Percentiles rank a stretch among this genome's conserved stretches.
These are phyloP conservation scores for Drosophila orena DNA, from an alignment of 1,140 invertebrate species.

Conservation along the genomic window DNA sequence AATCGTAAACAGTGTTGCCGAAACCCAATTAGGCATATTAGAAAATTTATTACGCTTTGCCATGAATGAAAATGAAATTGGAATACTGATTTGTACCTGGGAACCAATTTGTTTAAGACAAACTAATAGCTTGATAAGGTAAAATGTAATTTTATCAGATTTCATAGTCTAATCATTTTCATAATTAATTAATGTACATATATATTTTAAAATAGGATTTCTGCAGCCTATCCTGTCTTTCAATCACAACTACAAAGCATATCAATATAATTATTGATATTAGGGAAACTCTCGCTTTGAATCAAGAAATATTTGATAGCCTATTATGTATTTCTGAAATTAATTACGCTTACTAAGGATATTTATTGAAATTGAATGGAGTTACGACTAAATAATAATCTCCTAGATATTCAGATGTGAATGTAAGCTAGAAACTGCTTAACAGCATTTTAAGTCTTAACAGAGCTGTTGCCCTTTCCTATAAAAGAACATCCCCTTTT, in stretches of 20 bases:
- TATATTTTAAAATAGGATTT: neutral
- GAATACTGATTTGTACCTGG: slow-evolving; percentile 7
- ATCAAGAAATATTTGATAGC: too few species aligned
- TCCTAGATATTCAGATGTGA: neutral
- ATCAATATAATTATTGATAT: slow-evolving; percentile 6
- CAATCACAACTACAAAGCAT: neutral
- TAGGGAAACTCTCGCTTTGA: neutral
- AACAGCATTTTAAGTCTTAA: neutral
- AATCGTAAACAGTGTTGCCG: slow-evolving; percentile 33
- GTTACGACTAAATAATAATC: too few species aligned
- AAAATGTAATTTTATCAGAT: too few species aligned
- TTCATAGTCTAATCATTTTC: too few species aligned
- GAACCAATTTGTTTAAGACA: neutral
- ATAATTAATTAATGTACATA: too few species aligned
- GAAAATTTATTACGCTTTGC: slow-evolving; percentile 39
- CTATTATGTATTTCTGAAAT: neutral
- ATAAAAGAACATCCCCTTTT: slow-evolving; percentile 19
- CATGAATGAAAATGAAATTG: slow-evolving; percentile 16
- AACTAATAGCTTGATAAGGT: neutral
- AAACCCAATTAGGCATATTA: slow-evolving; percentile 59
- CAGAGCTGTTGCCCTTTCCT: slow-evolving; percentile 16
- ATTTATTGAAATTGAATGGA: neutral
- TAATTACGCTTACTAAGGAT: neutral
- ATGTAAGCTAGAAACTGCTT: too few species aligned
- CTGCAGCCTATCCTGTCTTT: neutral